A percentile compares a stretch with the other conserved stretches of the same genome.
phyloP scores from a whole-genome alignment of 2,888 invertebrate species.

The Andricus curvator region DNA sequence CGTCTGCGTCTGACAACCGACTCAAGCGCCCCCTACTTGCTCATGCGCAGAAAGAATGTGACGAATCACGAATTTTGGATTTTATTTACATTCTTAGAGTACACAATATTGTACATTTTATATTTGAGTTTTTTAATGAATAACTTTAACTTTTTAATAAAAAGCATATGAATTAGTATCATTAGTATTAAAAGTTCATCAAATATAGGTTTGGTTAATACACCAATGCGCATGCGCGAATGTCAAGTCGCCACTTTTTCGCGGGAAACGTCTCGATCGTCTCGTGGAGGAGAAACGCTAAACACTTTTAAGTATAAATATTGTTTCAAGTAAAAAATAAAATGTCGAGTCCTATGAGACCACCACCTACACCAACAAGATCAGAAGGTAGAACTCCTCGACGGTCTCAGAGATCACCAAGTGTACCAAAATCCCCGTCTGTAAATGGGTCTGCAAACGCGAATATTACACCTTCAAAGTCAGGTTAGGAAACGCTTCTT shows the following conservation, averaged over 20 bases:
- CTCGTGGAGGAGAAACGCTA: neutral
- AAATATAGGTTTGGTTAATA: too few species aligned
- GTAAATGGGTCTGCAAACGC: neutral
- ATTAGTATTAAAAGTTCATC: too few species aligned
- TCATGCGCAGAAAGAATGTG: too few species aligned
- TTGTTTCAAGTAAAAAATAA: constrained; percentile 19
- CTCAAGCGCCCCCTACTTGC: too few species aligned
- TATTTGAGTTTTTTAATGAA: too few species aligned
- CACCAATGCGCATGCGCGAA: neutral
- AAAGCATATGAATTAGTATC: too few species aligned
- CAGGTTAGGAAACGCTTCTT: constrained; percentile 17
- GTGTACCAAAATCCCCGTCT: constrained; percentile 12
- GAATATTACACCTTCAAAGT: constrained; percentile 10
- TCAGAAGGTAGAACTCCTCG: constrained; percentile 59
- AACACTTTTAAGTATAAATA: neutral
- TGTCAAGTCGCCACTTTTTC: neutral
- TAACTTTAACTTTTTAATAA: too few species aligned
- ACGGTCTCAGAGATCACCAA: constrained; percentile 55
- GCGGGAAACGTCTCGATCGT: constrained; percentile 13
- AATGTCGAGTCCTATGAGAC: constrained; percentile 70
- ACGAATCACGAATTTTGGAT: too few species aligned
- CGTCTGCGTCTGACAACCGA: too few species aligned
- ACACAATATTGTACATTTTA: too few species aligned
- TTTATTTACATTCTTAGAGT: too few species aligned
- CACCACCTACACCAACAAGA: constrained; percentile 60